Percentiles rank a stretch among this genome's conserved stretches.
Conservation (phyloP, 1,140 invertebrate genomes). For the Eumeta japonica region DNA sequence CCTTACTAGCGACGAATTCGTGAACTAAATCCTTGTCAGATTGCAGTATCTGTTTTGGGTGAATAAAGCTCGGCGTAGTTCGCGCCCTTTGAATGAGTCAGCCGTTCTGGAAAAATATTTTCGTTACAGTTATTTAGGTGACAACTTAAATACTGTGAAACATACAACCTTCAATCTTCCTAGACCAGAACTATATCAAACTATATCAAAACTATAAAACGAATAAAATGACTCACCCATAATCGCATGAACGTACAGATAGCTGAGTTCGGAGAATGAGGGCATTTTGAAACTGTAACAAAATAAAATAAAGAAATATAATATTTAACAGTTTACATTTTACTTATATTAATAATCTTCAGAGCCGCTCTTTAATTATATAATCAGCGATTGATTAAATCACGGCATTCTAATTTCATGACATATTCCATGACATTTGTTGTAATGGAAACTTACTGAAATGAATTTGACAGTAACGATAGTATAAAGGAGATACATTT, state of each 20-base stretch:
- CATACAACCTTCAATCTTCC: background rate
- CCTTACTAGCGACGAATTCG: slow-evolving; percentile 98
- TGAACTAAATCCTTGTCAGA: slow-evolving; percentile 99
- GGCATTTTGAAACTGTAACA: slow-evolving; percentile 89
- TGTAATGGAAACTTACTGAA: too few species aligned
- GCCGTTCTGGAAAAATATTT: slow-evolving; percentile 79
- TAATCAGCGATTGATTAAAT: too few species aligned
- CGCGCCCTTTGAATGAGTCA: slow-evolving; percentile 90
- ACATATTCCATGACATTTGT: too few species aligned
- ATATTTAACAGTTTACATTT: slow-evolving; percentile 3
- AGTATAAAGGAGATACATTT: too few species aligned
- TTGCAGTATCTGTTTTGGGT: slow-evolving; percentile 97
- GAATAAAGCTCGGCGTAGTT: slow-evolving; percentile 91
- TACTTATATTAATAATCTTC: too few species aligned
- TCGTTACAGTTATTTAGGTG: background rate
- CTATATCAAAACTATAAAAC: background rate
- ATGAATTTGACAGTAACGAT: too few species aligned
- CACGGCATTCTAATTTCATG: too few species aligned
- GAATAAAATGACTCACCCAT: slow-evolving; percentile 85
- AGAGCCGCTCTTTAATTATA: too few species aligned
- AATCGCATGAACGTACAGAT: slow-evolving; percentile 94
- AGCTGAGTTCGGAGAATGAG: slow-evolving; percentile 94
- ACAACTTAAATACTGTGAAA: background rate
- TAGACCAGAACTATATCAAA: background rate
- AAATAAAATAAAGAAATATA: slow-evolving; percentile 25